A percentile compares a stretch with the other conserved stretches of the same genome.
Conservation (phyloP, 2,888 invertebrate species). For the Microctonus brassicae region DNA sequence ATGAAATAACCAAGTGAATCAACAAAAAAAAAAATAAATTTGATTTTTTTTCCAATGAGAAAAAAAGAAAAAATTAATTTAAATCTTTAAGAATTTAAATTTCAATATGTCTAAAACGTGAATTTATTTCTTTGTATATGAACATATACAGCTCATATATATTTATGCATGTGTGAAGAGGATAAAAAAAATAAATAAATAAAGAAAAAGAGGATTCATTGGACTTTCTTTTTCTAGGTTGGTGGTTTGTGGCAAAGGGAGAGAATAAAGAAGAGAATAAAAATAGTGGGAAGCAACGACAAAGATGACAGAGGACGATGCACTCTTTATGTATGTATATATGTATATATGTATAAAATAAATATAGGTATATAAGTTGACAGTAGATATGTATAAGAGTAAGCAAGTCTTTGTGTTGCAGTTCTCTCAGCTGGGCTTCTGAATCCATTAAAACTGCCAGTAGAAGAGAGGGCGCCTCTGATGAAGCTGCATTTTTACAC, state of each 20-base stretch:
- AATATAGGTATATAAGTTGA: too few species aligned
- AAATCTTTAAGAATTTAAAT: conserved; percentile 27
- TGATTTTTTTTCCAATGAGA: too few species aligned
- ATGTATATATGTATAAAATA: not conserved
- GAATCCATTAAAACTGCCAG: conserved; percentile 36
- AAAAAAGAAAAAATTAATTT: not conserved
- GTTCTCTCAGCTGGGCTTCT: conserved; percentile 36
- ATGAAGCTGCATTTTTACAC: conserved; percentile 1
- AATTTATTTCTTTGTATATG: not conserved
- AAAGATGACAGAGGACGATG: conserved; percentile 36
- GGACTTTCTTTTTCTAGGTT: not conserved
- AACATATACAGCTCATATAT: not conserved
- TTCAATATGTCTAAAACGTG: not conserved
- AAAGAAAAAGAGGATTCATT: not conserved
- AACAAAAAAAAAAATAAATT: not conserved
- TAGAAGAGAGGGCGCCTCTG: conserved; percentile 20
- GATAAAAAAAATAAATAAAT: not conserved
- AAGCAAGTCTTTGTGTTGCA: conserved; percentile 38
- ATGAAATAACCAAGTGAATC: conserved; percentile 19
- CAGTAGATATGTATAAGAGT: too few species aligned
- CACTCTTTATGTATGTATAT: conserved; percentile 12
- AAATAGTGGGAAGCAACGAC: not conserved
- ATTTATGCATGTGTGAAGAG: not conserved
- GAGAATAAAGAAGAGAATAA: conserved; percentile 11
- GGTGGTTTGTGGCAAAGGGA: not conserved